Evolutionary conservation across 2,888 invertebrate species (phyloP), one percentile per base, ranked within the genome.

Genomic region (Neocrepidodera transversa): DNA sequence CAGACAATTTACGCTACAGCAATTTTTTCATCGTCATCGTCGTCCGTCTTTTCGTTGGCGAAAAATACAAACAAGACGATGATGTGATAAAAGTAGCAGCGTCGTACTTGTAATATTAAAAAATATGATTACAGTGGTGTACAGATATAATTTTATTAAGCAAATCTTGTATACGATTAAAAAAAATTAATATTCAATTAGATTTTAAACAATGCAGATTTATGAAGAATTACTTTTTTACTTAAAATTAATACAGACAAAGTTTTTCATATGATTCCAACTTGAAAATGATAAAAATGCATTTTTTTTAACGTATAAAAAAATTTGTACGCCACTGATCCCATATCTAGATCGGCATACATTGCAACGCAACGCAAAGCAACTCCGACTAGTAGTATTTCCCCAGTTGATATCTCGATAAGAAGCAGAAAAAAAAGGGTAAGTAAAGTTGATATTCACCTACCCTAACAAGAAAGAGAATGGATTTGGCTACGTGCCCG

Each of bases 401-500:
- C 55, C 43, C 35, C 32, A 49, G 49, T 35, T 45, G 48, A 51
- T 58, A 50, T 48, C 56, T 52, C 26, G 56, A 54, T 61, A 52
- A 56, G 53, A 35, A 26, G 20, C 49, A 60, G 53, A n/a, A n/a
- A n/a, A n/a, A n/a, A n/a, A 55, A 42, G 58, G 55, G 42, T 50
- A 30, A 52, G 55, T 52, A 51, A 43, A 51, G 60, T 45, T 58
- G 60, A 55, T 58, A 58, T 51, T 35, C 45, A 28, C 45, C 26
- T 45, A 18, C 45, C 36, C 55, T 52, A 60, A 52, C 48, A 61
- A 63, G 45, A 63, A 60, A 60, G 49, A 50, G 48, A 58, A 61
- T 52, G 20, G 56, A 17, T 61, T 60, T 60, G 58, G 56, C 60
- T 58, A 58, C 63, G 60, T 63, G 63, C 63, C 55, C 50, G 30